Evolutionary conservation across 2,113 vertebrate genomes (phyloP), one percentile per base, ranked within the genome.

Genomic region (Larimichthys polyactis): DNA sequence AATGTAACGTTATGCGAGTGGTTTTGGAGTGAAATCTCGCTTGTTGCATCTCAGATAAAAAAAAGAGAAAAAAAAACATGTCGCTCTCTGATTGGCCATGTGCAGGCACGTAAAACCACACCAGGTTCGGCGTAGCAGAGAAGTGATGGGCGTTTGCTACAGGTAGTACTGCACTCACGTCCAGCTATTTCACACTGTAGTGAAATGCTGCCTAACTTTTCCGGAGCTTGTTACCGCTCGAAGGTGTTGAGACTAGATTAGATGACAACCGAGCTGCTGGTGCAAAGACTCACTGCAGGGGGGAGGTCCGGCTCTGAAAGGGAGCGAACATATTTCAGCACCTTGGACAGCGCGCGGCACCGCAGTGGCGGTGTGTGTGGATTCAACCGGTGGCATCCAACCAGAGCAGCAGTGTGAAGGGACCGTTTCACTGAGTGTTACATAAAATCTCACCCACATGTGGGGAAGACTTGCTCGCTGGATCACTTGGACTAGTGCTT

Each of bases 321-420:
- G 36, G 83, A 81, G 77, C 78, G 78, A 85, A 8, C 84, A 81
- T 88, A 70, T 76, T 75, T 84, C 91, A 93, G 92, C 82, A 93
- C 92, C 72, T 63, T 71, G 92, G 90, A 87, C 87, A 93, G 90
- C 88, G 84, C 90, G 16, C 76, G 70, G 60, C 87, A 76, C 91
- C 84, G 91, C 92, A 92, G 89, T 88, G 92, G 78, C 78, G 52
- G 79, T 65, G 89, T 62, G 89, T 62, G 87, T 63, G 89, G 85
- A 93, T 92, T 94, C 93, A 94, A 94, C 93, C 92, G 91, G 92
- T 94, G 92, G 92, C 88, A 91, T 83, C 40, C 15, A 52, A 60
- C 24, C 52, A 48, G 27, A 79, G 62, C 70, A 20, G 79, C 76
- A 11, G 66, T 58, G 75, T 52, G 49, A 84, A 54, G 55, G 24